Evolutionary conservation across 2,888 invertebrate species (phyloP).

Genomic region (Lasiommata megera): DNA sequence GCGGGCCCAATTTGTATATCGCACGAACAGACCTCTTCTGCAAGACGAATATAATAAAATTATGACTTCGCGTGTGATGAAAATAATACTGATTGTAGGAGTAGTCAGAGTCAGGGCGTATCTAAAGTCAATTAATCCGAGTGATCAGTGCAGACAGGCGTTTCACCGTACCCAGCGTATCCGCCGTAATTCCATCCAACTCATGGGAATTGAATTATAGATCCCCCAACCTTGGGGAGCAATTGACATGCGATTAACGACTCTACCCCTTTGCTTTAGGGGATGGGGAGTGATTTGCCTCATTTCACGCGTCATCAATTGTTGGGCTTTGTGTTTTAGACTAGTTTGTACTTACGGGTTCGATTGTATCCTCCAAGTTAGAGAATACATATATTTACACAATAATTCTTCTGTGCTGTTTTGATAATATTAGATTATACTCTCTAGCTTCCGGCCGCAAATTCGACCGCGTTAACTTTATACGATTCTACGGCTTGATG

Average conservation of each 20-base stretch:
- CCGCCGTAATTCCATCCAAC: constrained; percentile 10
- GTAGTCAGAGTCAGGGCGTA: not conserved
- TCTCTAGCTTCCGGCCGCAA: too few relatives aligned
- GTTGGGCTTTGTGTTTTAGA: constrained; percentile 12
- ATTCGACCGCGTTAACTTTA: too few relatives aligned
- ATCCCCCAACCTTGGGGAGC: constrained; percentile 14
- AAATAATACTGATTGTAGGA: not conserved
- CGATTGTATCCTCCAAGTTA: not conserved
- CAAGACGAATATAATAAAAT: too few relatives aligned
- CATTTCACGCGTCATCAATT: constrained; percentile 27
- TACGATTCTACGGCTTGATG: too few relatives aligned
- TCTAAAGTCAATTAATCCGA: not conserved
- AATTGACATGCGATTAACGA: constrained; percentile 7
- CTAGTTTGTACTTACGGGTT: not conserved
- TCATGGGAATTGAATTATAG: constrained; percentile 22
- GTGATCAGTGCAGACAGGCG: constrained; percentile 1
- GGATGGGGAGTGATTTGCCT: constrained; percentile 11
- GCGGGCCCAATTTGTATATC: too few relatives aligned
- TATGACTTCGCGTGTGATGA: too few relatives aligned
- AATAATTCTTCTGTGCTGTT: too few relatives aligned
- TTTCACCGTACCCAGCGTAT: not conserved
- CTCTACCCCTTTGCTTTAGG: constrained; percentile 11
- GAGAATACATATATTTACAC: too few relatives aligned
- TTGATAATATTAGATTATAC: too few relatives aligned
- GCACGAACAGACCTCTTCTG: too few relatives aligned